Evolutionary conservation across 2,888 invertebrate genomes (phyloP), one percentile per base, ranked within the genome.

Genomic region (Drosophila mimetica): DNA sequence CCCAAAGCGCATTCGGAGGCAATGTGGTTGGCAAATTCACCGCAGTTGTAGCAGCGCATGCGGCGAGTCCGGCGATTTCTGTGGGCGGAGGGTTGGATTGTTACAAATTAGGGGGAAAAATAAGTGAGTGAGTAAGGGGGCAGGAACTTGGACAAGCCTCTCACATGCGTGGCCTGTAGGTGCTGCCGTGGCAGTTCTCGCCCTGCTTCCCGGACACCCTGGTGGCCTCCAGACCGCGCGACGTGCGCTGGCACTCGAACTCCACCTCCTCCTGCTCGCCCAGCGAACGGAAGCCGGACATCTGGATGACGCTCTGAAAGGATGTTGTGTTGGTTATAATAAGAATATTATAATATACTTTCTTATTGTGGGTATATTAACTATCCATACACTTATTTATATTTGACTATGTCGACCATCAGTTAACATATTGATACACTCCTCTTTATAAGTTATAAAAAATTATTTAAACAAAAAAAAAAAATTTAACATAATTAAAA

Each of bases 1-100:
- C 96, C 97, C 90, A 96, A 93, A 74, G 95, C 94, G 92, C 98
- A 98, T 91, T 97, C 97, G 34, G 97, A 96, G 32, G 98, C 97
- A 89, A 97, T 95, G 92, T 98, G 98, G 92, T 97, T 97, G 50
- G 97, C 96, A 90, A 97, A 97, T 91, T 97, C 96, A 4, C 97
- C 97, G 89, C 97, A 98, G 91, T 98, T 98, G 92, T 97, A 98
- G 92, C 97, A 98, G 90, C 97, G 95, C 90, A 97, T 95, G 93
- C 97, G 97, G 82, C 96, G 94, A 92, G 96, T 97, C 91, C 96
- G 95, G 48, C 96, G 50, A 74, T 81, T 88, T 57, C 88, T 85
- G 22, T 42, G 41, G 16, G 13, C 2, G 2, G n/a, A n/a, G 5
- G 34, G 16, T 1, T 20, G 7, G 6, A 7, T 25, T 25, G 6